Evolutionary conservation across 92 coral and sea anemone species (phyloP), one percentile per base, ranked within the genome.

Genomic region (Metridium senile): DNA sequence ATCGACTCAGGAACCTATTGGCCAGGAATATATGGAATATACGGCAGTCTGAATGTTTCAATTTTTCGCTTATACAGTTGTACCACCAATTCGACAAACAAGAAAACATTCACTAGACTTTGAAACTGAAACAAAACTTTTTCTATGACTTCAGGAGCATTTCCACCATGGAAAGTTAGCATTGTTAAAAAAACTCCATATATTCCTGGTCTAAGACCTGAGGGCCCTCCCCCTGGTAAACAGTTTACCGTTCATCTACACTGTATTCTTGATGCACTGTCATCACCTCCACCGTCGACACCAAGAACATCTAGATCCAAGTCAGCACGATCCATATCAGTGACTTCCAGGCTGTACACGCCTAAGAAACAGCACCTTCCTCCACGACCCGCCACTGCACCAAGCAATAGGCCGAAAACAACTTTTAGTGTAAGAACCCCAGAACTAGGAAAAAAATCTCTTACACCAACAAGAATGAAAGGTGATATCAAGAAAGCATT

Each of bases 151-250:
- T 82, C 86, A 92, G 93, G 93, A 61, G 67, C 25, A 62, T 80
- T 63, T 64, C 97, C 97, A 47, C 87, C 91, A 23, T 92, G 97
- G 97, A 87, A 81, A 62, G 84, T 82, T 80, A 75, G 90, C 65
- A 80, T 89, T 65, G 87, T 83, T 69, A 84, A 68, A 71, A 58
- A 70, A 63, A 21, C 68, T 58, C 83, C 85, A 84, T 92, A 92
- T 86, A 86, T 89, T 89, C 97, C 97, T 92, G 93, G 93, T 86
- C 91, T 92, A 93, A 87, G 84, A 61, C 88, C 93, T 66, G 90
- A 82, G 80, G 59, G 87, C 54, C 85, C 82, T 57, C 87, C 89
- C 28, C 90, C 91, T 52, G 62, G 75, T 74, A 92, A 86, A 81
- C 82, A 66, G 75, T 92, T 92, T 70, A 88, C 93, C 18, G 87